Percentiles rank a stretch among this genome's conserved stretches.
Conservation (phyloP, 2,797 vertebrate genomes). For the Pagetopsis macropterus region DNA sequence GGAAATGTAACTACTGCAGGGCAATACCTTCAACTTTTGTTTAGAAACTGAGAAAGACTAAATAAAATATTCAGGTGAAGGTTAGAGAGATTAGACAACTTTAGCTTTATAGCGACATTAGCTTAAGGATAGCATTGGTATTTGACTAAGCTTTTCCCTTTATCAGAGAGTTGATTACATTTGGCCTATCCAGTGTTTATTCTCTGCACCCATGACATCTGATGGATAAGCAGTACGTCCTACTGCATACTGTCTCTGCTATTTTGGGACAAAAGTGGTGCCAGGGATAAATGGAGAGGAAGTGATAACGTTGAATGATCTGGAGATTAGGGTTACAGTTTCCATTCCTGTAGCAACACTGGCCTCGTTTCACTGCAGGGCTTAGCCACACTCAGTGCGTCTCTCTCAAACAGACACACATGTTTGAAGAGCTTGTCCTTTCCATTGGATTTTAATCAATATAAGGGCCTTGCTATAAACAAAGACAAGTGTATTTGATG, state of each 20-base stretch:
- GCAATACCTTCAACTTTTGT: background rate
- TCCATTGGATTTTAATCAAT: slow-evolving; percentile 10
- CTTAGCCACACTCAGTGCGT: slow-evolving; percentile 33
- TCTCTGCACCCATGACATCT: slow-evolving; percentile 19
- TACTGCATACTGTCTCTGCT: slow-evolving; percentile 22
- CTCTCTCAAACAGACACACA: slow-evolving; percentile 11
- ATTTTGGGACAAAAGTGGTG: slow-evolving; percentile 64
- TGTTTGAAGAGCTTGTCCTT: background rate
- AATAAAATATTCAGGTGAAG: slow-evolving; percentile 6
- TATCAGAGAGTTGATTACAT: background rate
- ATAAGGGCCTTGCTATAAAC: background rate
- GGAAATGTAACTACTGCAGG: too few relatives aligned
- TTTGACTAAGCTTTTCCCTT: background rate
- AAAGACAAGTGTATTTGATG: background rate
- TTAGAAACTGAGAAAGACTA: background rate
- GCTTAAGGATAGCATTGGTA: background rate
- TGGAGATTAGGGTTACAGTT: slow-evolving; percentile 74
- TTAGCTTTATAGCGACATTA: background rate
- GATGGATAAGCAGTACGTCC: slow-evolving; percentile 26
- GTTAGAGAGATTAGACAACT: background rate
- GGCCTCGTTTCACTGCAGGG: slow-evolving; percentile 60
- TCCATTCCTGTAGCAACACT: slow-evolving; percentile 67
- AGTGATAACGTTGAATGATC: slow-evolving; percentile 64
- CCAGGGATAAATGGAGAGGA: slow-evolving; percentile 59
- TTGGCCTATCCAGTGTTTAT: background rate